A percentile compares a stretch with the other conserved stretches of the same genome.
These are phyloP conservation scores for Oryctes rhinoceros DNA, from an alignment of 1,140 invertebrate species.

Conservation along the genomic window DNA sequence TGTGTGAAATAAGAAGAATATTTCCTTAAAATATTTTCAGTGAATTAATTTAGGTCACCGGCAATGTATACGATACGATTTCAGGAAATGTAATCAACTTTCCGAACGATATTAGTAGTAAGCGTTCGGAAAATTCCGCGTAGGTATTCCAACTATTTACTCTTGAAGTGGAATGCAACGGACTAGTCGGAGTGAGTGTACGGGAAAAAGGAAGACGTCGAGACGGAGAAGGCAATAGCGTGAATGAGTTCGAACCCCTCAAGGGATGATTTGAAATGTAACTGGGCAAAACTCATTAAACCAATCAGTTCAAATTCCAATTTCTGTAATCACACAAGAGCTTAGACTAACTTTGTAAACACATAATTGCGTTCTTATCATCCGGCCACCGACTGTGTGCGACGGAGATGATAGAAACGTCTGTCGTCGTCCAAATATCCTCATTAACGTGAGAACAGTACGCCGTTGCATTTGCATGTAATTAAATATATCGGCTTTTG, in stretches of 20 bases:
- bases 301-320: conserved; percentile 34
- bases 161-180: neutral
- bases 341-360: conserved; percentile 32
- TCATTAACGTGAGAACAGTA: conserved; percentile 17
- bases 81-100: conserved; percentile 28
- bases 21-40: neutral
- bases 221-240: neutral
- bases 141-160: conserved; percentile 21
- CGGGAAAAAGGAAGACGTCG: neutral
- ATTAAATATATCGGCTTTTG: neutral
- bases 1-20: no score
- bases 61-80: neutral
- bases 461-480: neutral
- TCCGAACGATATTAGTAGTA: neutral
- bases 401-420: neutral
- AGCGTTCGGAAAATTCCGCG: conserved; percentile 15
- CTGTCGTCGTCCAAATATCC: conserved; percentile 5
- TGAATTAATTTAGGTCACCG: neutral
- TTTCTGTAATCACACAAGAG: conserved; percentile 28
- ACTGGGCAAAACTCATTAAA: conserved; percentile 33
- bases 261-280: conserved; percentile 31
- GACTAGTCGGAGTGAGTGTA: neutral
- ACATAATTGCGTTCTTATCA: conserved; percentile 31
- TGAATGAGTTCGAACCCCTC: conserved; percentile 3
- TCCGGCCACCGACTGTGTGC: neutral